Base-by-base conservation (phyloP, 1,140 invertebrate species). In the Lasaia peninsularis region DNA sequence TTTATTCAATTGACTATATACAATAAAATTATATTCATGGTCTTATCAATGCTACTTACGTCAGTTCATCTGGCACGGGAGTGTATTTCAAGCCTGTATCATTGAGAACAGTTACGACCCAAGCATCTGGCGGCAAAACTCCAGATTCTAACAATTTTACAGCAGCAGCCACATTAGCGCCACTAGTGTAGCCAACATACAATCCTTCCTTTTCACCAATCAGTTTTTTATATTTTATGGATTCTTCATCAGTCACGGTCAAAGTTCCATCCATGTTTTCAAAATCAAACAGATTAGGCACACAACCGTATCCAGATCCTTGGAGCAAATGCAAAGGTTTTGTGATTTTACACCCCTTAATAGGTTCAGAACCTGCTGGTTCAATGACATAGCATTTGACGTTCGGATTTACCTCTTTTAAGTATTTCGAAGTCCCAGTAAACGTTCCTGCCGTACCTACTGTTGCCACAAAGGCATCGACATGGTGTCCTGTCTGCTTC, bases 121-220 rank as follows among this genome's bases (percentile, higher is more conserved):
- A 88, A 6, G 85, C 68, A 55, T 86, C 77, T 49, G 75, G 48
- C 0, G 80, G 73, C 14, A 88, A 40, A 31, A 58, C 50, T 0
- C 82, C 82, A 1, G 85, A 82, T 16, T 80, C 44, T 40, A 88
- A 58, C 5, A 88, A 69, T 20, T 85, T 80, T 2, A 83, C 78
- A 0, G 85, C 80, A 2, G 82, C 85, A 6, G 81, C 80, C 7
- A 86, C 76, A 54, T 88, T 88, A 3, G 85, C 85, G 0, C 71
- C 85, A 52, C 82, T 84, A 0, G 82, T 88, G 54, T 85, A 88
- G 1, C 85, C 85, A n/a, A 88, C 85, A 37, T 73, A 88, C 16
- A 88, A 52, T 33, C 85, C 85, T 63, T 88, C 85, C 54, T 82
- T 85, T 52, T 80, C 71, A 1, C 85, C 85, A 14, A 88, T 70